A percentile compares a stretch with the other conserved stretches of the same genome.
These are phyloP conservation scores for Kryphioiulus occultus DNA, from an alignment of 2,888 invertebrate species.

Conservation along the genomic window DNA sequence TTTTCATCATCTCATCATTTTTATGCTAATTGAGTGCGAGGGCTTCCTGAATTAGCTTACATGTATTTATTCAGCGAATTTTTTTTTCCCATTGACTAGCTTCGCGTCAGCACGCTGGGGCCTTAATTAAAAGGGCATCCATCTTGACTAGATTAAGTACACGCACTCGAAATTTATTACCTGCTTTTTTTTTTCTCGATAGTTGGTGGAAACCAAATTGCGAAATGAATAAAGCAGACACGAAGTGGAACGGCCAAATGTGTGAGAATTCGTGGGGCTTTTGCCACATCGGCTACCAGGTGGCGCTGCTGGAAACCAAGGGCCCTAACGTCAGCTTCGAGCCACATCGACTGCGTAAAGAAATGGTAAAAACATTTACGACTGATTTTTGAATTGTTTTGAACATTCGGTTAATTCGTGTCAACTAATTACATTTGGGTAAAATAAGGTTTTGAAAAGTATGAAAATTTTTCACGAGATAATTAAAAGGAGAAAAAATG, in stretches of 20 bases:
- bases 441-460: no score
- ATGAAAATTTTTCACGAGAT: no score
- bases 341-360: no score
- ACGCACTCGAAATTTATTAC: slow-evolving; percentile 2
- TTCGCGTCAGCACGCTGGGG: neutral
- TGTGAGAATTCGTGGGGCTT: neutral
- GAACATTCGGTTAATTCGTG: no score
- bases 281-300: neutral
- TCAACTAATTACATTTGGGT: no score
- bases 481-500: no score
- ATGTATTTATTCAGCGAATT: neutral
- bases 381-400: neutral
- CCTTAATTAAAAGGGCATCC: neutral
- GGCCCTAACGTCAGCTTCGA: neutral
- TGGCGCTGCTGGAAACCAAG: neutral
- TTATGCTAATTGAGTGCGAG: neutral
- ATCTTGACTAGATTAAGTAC: slow-evolving; percentile 27
- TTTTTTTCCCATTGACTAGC: neutral
- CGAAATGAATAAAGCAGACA: neutral
- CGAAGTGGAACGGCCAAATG: neutral
- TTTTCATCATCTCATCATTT: no score
- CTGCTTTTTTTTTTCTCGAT: neutral
- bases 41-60: neutral
- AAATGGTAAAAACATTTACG: no score
- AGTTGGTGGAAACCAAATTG: neutral